Evolutionary conservation across 2,113 vertebrate genomes (phyloP).

Genomic region (Accipiter cooperii): DNA sequence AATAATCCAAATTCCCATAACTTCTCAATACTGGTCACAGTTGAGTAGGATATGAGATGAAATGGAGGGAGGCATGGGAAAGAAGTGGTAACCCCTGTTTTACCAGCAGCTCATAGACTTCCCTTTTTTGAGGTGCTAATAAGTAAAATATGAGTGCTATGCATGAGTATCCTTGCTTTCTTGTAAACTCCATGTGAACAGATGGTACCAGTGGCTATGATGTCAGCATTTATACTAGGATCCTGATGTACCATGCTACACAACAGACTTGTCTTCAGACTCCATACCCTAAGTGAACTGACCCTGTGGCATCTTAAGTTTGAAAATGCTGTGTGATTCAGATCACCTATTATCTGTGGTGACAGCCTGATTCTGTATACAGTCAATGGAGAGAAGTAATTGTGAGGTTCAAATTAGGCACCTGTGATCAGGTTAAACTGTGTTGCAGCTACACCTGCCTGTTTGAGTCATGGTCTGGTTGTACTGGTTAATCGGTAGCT

Average conservation of each 20-base stretch:
- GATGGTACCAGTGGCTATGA: neutral
- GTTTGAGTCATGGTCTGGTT: slow-evolving; percentile 47
- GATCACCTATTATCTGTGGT: neutral
- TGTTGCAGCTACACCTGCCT: neutral
- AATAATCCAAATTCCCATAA: neutral
- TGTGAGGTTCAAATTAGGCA: neutral
- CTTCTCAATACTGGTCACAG: neutral
- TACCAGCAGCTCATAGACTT: neutral
- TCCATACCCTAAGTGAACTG: neutral
- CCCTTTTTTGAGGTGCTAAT: neutral
- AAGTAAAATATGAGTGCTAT: neutral
- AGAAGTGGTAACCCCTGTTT: neutral
- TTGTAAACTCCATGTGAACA: neutral
- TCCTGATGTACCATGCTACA: neutral
- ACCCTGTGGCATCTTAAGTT: neutral
- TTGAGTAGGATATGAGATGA: neutral
- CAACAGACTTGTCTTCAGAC: neutral
- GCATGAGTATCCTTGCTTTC: neutral
- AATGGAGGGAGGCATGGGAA: neutral
- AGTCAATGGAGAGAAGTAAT: neutral
- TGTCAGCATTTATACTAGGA: neutral
- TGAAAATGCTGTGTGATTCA: slow-evolving; percentile 25
- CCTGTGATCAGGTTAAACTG: neutral
- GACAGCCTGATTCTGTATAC: neutral
- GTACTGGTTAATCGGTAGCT: slow-evolving; percentile 3